Evolutionary conservation across 2,888 invertebrate species (phyloP).

Genomic region (Polydrusus cervinus): DNA sequence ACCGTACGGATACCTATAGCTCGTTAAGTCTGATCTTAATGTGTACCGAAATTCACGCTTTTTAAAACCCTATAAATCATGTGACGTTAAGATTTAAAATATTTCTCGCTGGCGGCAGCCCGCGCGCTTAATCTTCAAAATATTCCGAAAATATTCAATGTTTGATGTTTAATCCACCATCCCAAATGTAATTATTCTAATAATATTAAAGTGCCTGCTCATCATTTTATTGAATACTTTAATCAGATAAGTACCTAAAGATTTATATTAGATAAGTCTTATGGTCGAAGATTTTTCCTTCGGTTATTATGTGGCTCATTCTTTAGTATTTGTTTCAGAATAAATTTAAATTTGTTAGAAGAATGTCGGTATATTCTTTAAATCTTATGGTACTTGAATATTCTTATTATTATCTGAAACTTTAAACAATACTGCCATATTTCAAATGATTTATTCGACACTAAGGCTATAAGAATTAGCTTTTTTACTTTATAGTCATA

Average conservation of each 20-base stretch:
- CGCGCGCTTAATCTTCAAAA: constrained; percentile 44
- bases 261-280: constrained; percentile 43
- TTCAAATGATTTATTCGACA: constrained; percentile 36
- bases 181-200: constrained; percentile 48
- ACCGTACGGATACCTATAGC: constrained; percentile 2
- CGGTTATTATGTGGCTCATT: constrained; percentile 41
- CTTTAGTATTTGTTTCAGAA: constrained; percentile 48
- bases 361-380: constrained; percentile 40
- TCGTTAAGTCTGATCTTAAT: constrained; percentile 32
- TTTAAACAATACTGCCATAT: constrained; percentile 35
- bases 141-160: constrained; percentile 45
- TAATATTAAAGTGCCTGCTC: constrained; percentile 43
- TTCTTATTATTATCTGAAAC: constrained; percentile 32
- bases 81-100: constrained; percentile 32
- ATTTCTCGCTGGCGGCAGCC: constrained; percentile 38
- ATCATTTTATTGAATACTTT: constrained; percentile 44
- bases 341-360: constrained; percentile 49
- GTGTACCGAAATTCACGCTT: constrained; percentile 48
- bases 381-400: constrained; percentile 29
- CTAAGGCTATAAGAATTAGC: constrained; percentile 37
- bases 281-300: constrained; percentile 31
- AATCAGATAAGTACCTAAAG: constrained; percentile 47
- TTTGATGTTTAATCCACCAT: constrained; percentile 47
- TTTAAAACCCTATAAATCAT: constrained; percentile 49
- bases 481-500: constrained; percentile 24